Percentiles rank a stretch among this genome's conserved stretches.
phyloP scores from a whole-genome alignment of 2,797 vertebrate species.

The Danionella dracula region DNA sequence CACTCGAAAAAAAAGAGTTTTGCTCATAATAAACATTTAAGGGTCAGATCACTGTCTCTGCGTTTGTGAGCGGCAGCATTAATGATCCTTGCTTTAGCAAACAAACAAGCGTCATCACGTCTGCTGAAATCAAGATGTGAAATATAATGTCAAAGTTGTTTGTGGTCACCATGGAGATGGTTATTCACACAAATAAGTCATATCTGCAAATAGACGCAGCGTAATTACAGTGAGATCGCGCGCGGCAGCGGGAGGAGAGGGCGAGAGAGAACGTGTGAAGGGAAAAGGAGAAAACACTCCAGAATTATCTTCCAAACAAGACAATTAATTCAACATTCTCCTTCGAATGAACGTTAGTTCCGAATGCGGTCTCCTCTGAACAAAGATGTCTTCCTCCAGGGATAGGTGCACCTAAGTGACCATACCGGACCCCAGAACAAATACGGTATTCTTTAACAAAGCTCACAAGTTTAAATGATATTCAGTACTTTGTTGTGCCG shows the following conservation, averaged over 20 bases:
- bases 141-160: neutral
- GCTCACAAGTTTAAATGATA: too few species aligned
- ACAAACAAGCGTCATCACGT: neutral
- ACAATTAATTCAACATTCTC: too few species aligned
- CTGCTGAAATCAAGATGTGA: neutral
- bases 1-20: neutral
- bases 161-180: constrained; percentile 1
- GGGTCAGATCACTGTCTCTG: neutral
- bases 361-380: too few species aligned
- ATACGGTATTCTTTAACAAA: too few species aligned
- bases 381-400: too few species aligned
- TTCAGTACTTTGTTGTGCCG: too few species aligned
- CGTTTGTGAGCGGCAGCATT: neutral
- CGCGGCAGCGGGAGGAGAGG: neutral
- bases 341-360: too few species aligned
- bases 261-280: neutral
- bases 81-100: neutral
- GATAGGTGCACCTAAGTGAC: too few species aligned
- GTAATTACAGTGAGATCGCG: neutral
- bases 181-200: constrained; percentile 11
- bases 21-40: neutral
- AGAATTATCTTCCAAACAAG: too few species aligned
- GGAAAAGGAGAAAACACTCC: neutral
- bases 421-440: too few species aligned
- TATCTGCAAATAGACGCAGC: neutral